Conservation (phyloP, 2,888 invertebrate genomes). For the Ochropleura leucogaster region DNA sequence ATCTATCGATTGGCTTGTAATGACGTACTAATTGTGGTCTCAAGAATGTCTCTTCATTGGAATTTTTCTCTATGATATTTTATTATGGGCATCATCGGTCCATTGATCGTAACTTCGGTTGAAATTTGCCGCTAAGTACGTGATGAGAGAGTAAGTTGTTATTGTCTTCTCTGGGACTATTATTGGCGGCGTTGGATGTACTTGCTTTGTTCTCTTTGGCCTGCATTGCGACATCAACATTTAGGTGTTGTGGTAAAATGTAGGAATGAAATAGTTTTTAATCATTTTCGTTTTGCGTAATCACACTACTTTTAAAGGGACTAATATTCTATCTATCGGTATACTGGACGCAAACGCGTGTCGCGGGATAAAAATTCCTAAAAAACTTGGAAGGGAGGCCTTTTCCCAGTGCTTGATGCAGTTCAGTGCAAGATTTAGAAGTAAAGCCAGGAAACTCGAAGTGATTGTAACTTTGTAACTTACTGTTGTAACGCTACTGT, state of each 20-base stretch:
- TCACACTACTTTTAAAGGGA: not conserved
- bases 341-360: no score
- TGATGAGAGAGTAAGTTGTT: conserved; percentile 42
- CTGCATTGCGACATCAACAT: conserved; percentile 21
- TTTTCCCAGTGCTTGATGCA: no score
- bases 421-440: no score
- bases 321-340: not conserved
- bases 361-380: no score
- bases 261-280: not conserved
- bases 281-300: not conserved
- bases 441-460: not conserved
- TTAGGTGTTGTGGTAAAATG: conserved; percentile 37
- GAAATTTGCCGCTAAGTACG: conserved; percentile 53
- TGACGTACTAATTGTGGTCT: conserved; percentile 75
- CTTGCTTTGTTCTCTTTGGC: conserved; percentile 27
- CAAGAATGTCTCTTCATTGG: conserved; percentile 58
- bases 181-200: conserved; percentile 5
- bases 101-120: conserved; percentile 41
- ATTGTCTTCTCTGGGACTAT: conserved; percentile 28
- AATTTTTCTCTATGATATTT: conserved; percentile 56
- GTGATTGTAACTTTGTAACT: not conserved
- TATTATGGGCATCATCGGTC: conserved; percentile 54
- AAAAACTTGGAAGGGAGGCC: not conserved
- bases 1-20: conserved; percentile 76
- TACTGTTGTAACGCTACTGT: no score